Evolutionary conservation across 2,888 invertebrate species (phyloP).

Genomic region (Ptychoptera contaminata): DNA sequence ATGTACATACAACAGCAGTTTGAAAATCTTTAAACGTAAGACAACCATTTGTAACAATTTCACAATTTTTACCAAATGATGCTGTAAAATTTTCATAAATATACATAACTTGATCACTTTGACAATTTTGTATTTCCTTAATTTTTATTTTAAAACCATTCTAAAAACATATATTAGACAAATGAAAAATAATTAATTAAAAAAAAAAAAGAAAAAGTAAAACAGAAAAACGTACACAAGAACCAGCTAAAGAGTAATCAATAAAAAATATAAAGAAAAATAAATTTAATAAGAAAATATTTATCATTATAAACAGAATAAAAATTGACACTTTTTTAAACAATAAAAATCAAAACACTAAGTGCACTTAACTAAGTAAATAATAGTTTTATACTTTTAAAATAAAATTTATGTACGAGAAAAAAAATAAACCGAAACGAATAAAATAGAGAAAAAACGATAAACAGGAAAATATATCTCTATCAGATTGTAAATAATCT

Average conservation of each 20-base stretch:
- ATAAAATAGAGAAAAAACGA: no score
- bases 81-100: conserved; percentile 20
- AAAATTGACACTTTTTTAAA: no score
- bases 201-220: not conserved
- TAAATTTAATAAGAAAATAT: no score
- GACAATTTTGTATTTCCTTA: conserved; percentile 23
- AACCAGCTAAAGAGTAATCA: conserved; percentile 12
- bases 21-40: conserved; percentile 26
- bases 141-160: conserved; percentile 26
- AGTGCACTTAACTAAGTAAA: no score
- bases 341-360: no score
- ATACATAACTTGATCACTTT: conserved; percentile 20
- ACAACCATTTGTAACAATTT: conserved; percentile 30
- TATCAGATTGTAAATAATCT: no score
- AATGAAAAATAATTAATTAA: not conserved
- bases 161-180: conserved; percentile 16
- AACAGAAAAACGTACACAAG: conserved; percentile 21
- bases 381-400: no score
- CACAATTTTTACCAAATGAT: conserved; percentile 30
- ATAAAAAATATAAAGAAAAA: no score
- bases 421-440: no score
- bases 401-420: no score
- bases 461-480: no score
- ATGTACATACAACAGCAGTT: conserved; percentile 17
- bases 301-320: no score